These are phyloP conservation scores for human (Homo sapiens) DNA, from an alignment of 2,113 vertebrate species.

Conservation along the genomic window GRCh38 chr4:130314501-130315000, in stretches of 20 bases:
- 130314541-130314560: not conserved
- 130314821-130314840: not conserved
- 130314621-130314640: not conserved
- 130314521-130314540: not conserved
- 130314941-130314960: no score
- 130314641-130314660: not conserved
- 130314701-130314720: not conserved
- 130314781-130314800: not conserved
- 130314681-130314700: not conserved
- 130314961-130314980: no score
- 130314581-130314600: not conserved
- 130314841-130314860: not conserved
- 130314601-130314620: not conserved
- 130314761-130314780: not conserved
- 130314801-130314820: not conserved
- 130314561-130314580: not conserved
- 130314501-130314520: not conserved
- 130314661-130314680: not conserved
- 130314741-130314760: not conserved
- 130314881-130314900: not conserved
- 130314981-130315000: no score
- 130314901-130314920: not conserved
- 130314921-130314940: not conserved
- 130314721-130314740: not conserved
- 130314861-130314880: not conserved